Conservation (phyloP, 2,888 invertebrate species). For the Drosophila borealis region DNA sequence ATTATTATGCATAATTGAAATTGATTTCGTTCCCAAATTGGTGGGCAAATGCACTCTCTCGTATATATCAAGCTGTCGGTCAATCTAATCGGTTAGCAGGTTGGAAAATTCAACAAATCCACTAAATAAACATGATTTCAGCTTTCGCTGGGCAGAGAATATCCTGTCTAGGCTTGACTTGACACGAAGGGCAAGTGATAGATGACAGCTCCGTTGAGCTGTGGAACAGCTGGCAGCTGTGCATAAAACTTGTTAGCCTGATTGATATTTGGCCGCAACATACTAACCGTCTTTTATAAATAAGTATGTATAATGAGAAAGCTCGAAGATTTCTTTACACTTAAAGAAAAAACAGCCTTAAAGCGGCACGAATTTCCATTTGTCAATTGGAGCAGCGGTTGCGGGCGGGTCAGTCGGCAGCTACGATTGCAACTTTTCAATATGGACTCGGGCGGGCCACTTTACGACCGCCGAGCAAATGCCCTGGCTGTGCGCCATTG, state of each 20-base stretch:
- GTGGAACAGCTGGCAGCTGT: conserved; percentile 69
- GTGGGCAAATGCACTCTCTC: neutral
- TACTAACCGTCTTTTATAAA: neutral
- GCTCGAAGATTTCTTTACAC: neutral
- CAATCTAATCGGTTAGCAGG: conserved; percentile 18
- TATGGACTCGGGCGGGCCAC: conserved; percentile 35
- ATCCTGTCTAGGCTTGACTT: conserved; percentile 9
- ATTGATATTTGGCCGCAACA: conserved; percentile 60
- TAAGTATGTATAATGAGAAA: neutral
- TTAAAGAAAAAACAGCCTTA: conserved; percentile 16
- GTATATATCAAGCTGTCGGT: conserved; percentile 1
- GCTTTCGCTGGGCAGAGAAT: neutral
- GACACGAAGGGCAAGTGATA: conserved; percentile 56
- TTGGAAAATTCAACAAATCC: conserved; percentile 10
- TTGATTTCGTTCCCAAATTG: conserved; percentile 38
- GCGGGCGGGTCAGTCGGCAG: neutral
- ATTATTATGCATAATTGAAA: conserved; percentile 53
- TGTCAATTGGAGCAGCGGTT: conserved; percentile 45
- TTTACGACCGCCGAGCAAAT: conserved; percentile 45
- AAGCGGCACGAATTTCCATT: conserved; percentile 51
- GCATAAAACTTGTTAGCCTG: conserved; percentile 61
- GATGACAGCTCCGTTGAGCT: conserved; percentile 56
- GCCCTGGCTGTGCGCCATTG: conserved; percentile 53
- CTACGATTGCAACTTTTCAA: conserved; percentile 44
- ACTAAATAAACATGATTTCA: conserved; percentile 33